phyloP scores from a whole-genome alignment of 2,797 vertebrate genomes.

The Hemibagrus guttatus region DNA sequence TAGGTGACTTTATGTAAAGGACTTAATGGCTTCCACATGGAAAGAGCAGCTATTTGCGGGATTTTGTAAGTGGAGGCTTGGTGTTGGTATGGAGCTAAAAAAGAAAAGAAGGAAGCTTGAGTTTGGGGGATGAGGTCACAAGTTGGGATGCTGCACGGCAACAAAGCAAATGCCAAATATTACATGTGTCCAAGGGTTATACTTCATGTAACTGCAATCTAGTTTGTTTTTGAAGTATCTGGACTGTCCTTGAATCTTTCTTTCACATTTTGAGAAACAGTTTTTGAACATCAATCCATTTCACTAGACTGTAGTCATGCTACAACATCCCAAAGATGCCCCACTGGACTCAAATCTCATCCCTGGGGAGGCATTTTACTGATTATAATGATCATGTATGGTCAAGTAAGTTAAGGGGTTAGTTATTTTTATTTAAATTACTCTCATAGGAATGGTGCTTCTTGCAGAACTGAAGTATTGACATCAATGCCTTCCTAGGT shows the following conservation, averaged over 20 bases:
- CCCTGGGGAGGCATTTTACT: neutral
- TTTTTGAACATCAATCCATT: neutral
- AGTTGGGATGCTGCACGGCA: constrained; percentile 18
- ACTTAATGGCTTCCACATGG: constrained; percentile 74
- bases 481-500: neutral
- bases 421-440: too few relatives aligned
- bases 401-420: neutral
- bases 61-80: constrained; percentile 22
- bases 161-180: constrained; percentile 12
- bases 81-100: constrained; percentile 52
- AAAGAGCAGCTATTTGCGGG: constrained; percentile 37
- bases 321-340: too few relatives aligned
- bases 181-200: neutral
- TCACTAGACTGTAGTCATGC: neutral
- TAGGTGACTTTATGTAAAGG: constrained; percentile 56
- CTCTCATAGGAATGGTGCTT: neutral
- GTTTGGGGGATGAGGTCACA: constrained; percentile 62
- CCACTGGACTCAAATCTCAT: neutral
- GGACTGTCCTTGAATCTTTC: neutral
- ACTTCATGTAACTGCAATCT: neutral
- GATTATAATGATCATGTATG: too few relatives aligned
- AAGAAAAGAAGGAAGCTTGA: constrained; percentile 56
- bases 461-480: too few relatives aligned
- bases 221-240: neutral
- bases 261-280: too few relatives aligned